These are phyloP conservation scores for Apostichopus californicus DNA, from an alignment of 35 echinoderm and acorn worm genomes.

Conservation along the genomic window DNA sequence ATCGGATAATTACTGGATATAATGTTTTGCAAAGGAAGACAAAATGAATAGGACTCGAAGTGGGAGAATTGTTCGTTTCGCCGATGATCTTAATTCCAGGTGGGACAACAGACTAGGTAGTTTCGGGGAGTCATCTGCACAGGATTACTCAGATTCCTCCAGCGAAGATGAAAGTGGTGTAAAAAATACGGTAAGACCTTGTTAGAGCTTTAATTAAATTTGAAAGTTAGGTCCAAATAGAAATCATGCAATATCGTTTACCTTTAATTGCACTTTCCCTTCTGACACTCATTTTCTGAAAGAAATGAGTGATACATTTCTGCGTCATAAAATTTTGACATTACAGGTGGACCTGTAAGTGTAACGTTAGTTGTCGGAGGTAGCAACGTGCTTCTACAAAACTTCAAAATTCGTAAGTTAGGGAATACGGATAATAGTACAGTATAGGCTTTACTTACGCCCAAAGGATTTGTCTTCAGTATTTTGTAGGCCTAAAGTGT, in stretches of 20 bases:
- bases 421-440: too few relatives aligned
- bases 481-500: too few relatives aligned
- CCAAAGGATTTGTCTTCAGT: too few relatives aligned
- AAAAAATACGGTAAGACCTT: background rate
- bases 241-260: background rate
- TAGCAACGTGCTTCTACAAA: background rate
- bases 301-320: background rate
- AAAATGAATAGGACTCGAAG: slow-evolving; percentile 20
- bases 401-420: background rate
- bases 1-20: slow-evolving; percentile 31
- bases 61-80: slow-evolving; percentile 37
- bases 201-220: background rate
- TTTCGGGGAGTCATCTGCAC: slow-evolving; percentile 38
- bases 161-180: background rate
- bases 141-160: slow-evolving; percentile 41
- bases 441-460: too few relatives aligned
- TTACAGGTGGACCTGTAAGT: background rate
- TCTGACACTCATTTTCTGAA: background rate
- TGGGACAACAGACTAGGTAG: slow-evolving; percentile 39
- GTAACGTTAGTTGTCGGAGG: background rate
- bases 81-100: slow-evolving; percentile 10
- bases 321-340: background rate
- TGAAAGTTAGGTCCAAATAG: background rate
- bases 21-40: background rate
- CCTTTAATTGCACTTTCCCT: background rate